phyloP scores from a whole-genome alignment of 1,140 invertebrate species.

The Anastatus disparis region DNA sequence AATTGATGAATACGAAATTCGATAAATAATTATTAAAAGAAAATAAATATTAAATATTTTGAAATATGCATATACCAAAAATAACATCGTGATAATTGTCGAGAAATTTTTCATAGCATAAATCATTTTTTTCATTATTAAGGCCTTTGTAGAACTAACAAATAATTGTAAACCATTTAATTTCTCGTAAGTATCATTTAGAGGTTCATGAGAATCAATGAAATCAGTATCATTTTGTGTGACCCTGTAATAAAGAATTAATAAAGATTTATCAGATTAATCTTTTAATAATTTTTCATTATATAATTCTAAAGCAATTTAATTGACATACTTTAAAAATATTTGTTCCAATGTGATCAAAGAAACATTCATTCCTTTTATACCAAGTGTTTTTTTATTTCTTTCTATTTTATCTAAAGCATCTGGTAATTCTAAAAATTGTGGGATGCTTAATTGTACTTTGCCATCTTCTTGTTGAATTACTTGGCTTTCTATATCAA shows the following conservation, averaged over 20 bases:
- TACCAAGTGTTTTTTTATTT: slow-evolving; percentile 70
- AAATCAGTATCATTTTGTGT: slow-evolving; percentile 52
- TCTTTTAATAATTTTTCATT: neutral
- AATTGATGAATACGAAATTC: neutral
- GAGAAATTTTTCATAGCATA: slow-evolving; percentile 55
- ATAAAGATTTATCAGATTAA: too few relatives aligned
- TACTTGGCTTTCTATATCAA: slow-evolving; percentile 49
- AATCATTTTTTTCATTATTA: slow-evolving; percentile 54
- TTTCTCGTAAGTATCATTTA: slow-evolving; percentile 42
- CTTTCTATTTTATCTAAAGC: slow-evolving; percentile 75
- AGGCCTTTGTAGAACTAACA: slow-evolving; percentile 49
- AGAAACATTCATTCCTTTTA: slow-evolving; percentile 81
- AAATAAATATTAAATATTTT: too few relatives aligned
- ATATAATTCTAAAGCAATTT: neutral
- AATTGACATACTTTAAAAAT: neutral
- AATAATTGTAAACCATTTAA: slow-evolving; percentile 48
- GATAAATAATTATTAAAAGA: neutral
- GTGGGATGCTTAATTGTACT: slow-evolving; percentile 63
- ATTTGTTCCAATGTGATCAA: slow-evolving; percentile 84
- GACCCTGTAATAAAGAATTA: slow-evolving; percentile 42
- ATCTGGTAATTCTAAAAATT: slow-evolving; percentile 66
- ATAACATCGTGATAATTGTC: slow-evolving; percentile 47
- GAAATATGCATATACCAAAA: slow-evolving; percentile 21
- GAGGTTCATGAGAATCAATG: slow-evolving; percentile 45
- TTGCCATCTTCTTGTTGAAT: slow-evolving; percentile 52